These are phyloP conservation scores for Rotaria magnacalcarata DNA, from an alignment of 2,888 invertebrate genomes.

Conservation along the genomic window DNA sequence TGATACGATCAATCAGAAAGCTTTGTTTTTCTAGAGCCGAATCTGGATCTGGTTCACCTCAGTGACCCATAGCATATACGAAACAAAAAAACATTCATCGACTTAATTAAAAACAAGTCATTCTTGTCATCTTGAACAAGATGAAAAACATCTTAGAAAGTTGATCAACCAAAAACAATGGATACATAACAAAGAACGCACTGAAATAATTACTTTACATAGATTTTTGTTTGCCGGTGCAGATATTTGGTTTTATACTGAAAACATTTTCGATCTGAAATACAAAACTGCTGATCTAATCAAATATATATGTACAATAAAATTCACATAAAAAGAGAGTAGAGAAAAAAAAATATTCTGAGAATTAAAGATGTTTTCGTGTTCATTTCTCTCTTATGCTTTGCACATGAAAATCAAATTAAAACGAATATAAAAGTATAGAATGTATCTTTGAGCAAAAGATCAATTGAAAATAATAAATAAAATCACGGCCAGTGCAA, in stretches of 20 bases:
- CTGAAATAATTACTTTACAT: too few species aligned
- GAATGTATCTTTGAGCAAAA: background rate
- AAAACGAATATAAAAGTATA: background rate
- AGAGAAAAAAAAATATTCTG: background rate
- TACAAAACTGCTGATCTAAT: background rate
- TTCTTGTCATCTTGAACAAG: too few species aligned
- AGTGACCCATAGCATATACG: too few species aligned
- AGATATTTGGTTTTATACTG: background rate
- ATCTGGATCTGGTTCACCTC: too few species aligned
- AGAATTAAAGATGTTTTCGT: background rate
- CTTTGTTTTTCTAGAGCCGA: too few species aligned
- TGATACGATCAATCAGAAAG: too few species aligned
- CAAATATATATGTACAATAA: background rate
- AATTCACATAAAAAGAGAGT: background rate
- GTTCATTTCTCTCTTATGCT: background rate
- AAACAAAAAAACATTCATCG: too few species aligned
- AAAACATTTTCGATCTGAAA: background rate
- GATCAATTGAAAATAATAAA: slow-evolving; percentile 41
- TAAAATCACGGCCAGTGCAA: slow-evolving; percentile 43
- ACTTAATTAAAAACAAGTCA: too few species aligned
- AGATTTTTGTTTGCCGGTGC: too few species aligned
- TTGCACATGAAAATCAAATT: background rate
- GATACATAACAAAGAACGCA: too few species aligned
- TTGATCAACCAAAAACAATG: too few species aligned
- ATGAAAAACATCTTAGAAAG: too few species aligned